Base-by-base conservation (phyloP, 1,140 invertebrate species). In the Drosophila cardini region DNA sequence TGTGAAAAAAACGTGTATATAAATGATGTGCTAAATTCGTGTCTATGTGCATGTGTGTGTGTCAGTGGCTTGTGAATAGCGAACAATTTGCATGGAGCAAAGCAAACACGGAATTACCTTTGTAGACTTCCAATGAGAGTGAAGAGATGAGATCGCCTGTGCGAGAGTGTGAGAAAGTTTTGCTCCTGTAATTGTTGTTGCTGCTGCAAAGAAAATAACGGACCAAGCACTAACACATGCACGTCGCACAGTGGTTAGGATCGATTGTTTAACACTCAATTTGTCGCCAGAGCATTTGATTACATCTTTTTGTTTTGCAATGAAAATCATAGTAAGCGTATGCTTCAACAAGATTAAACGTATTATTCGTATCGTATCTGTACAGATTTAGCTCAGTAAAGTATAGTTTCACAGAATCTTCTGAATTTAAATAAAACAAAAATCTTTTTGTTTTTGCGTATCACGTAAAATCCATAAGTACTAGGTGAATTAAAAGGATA, bases 1-100 rank as follows among this genome's bases (percentile, higher is more conserved):
- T 83, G 83, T 86, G 83, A 86, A 78, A 56, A 15, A 2, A 7
- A 36, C 32, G 38, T 32, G 42, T 68, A 53, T 78, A 60, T 72
- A 43, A 26, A 45, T 32, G 63, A 42, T 67, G 45, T 55, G 26
- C 56, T 40, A 42, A 30, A 4, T 13, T 9, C 32, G 58, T 32
- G 65, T 26, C 21, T 3, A 3, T 26, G 5, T 43, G 64, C 13
- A 2, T 57, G 46, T 63, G 36, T 52, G 6, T 13, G 26, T 58
- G 10, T 34, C 2, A 11, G 13, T 32, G 13, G 15, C 45, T 4
- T 36, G 34, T 15, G 5, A 21, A 9, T 21, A 30, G 32, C 10
- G 13, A 45, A 45, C 13, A 10, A n/a, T 40, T 11, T n/a, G 1
- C 16, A 38, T 48, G 15, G 30, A 58, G 43, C 43, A 5, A 38